These are phyloP conservation scores for Simalia tracyae DNA, from an alignment of 2,797 vertebrate species.

Conservation along the genomic window DNA sequence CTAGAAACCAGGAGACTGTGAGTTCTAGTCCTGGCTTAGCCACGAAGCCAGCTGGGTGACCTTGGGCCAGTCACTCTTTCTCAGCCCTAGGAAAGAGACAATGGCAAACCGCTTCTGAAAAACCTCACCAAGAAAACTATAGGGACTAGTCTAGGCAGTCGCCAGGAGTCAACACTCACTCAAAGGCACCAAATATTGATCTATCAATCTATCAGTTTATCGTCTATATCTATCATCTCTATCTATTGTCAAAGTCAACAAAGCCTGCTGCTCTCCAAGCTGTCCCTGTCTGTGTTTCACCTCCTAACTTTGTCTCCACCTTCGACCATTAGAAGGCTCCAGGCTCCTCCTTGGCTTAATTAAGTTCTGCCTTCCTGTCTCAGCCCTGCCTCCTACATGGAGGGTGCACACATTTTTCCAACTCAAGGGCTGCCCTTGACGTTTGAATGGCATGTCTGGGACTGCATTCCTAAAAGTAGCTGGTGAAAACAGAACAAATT, in stretches of 20 bases:
- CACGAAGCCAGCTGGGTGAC: background rate
- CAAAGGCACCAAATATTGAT: background rate
- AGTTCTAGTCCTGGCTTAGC: background rate
- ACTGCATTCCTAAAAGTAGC: background rate
- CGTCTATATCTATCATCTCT: background rate
- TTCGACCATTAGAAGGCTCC: background rate
- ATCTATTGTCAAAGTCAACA: background rate
- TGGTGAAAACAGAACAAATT: background rate
- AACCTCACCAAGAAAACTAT: background rate
- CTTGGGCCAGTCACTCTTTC: background rate
- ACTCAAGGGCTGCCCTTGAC: background rate
- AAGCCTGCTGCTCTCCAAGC: background rate
- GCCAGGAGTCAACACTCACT: background rate
- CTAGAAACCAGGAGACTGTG: background rate
- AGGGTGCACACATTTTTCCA: background rate
- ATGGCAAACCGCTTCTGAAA: background rate
- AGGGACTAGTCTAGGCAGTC: background rate
- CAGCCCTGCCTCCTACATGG: background rate
- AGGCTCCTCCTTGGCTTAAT: background rate
- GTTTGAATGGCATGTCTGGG: background rate
- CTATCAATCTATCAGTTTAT: accelerated
- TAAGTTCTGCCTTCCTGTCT: background rate
- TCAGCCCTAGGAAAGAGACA: background rate
- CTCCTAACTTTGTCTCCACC: background rate
- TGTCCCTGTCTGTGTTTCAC: background rate